Conservation (phyloP, 1,140 invertebrate species). For the Lucilia cuprina region DNA sequence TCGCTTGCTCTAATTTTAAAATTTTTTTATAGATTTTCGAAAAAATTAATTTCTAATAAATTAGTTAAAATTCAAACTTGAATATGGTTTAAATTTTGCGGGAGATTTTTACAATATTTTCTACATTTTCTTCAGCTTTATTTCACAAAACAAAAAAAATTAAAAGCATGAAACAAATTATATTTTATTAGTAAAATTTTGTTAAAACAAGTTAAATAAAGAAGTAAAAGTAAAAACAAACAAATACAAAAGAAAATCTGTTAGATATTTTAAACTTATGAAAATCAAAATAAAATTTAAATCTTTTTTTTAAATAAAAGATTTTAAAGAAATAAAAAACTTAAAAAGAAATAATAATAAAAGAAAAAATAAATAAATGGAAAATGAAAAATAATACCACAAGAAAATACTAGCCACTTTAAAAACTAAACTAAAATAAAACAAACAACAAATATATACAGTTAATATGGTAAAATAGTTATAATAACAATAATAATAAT, state of each 20-base stretch:
- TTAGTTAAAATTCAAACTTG: too few relatives aligned
- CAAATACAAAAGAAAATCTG: constrained; percentile 5
- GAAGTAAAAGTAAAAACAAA: not conserved
- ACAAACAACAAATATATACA: not conserved
- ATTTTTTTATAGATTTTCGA: too few relatives aligned
- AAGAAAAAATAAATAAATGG: not conserved
- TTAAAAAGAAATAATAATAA: not conserved
- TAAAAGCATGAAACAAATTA: not conserved
- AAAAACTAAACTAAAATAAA: not conserved
- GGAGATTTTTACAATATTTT: too few relatives aligned
- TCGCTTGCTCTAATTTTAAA: too few relatives aligned
- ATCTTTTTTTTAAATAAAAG: constrained; percentile 4
- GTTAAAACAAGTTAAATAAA: not conserved
- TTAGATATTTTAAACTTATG: constrained; percentile 13
- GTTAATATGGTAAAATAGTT: not conserved
- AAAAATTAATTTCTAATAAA: too few relatives aligned
- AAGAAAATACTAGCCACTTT: constrained; percentile 13
- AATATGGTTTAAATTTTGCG: too few relatives aligned
- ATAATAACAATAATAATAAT: not conserved
- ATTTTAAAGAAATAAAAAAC: not conserved
- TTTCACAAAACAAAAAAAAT: not conserved
- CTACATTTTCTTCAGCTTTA: too few relatives aligned
- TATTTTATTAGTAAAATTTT: not conserved
- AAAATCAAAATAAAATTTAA: not conserved
- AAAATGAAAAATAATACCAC: not conserved